Evolutionary conservation across 2,797 vertebrate species (phyloP).

Genomic region (Scleropages formosus): DNA sequence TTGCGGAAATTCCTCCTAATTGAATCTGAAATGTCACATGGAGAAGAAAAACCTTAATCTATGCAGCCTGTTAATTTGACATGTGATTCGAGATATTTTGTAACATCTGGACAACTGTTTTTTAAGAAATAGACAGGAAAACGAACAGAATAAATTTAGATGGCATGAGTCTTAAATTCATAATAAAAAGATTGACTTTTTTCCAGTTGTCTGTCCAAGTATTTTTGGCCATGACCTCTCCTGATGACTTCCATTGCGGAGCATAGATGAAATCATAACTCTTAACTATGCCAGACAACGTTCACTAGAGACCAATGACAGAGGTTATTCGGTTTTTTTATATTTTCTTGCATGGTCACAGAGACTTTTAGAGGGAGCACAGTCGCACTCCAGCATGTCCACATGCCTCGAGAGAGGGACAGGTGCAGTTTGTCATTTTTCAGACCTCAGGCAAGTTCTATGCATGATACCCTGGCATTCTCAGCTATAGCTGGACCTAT

Average conservation of each 20-base stretch:
- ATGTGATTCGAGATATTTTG: conserved; percentile 51
- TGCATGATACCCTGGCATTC: no score
- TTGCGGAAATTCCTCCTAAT: not conserved
- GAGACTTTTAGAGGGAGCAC: not conserved
- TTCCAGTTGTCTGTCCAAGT: conserved; percentile 49
- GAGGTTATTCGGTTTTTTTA: conserved; percentile 1
- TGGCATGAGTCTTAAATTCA: conserved; percentile 41
- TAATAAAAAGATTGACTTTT: conserved; percentile 47
- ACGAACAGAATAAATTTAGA: conserved; percentile 50
- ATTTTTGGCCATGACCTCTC: conserved; percentile 36
- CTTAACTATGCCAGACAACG: conserved; percentile 11
- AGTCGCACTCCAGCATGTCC: conserved; percentile 4
- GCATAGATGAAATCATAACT: conserved; percentile 9
- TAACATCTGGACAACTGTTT: conserved; percentile 50
- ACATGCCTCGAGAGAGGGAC: not conserved
- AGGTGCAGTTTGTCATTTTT: conserved; percentile 7
- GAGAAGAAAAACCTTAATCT: not conserved
- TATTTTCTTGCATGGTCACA: conserved; percentile 8
- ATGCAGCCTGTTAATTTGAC: conserved; percentile 32
- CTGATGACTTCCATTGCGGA: conserved; percentile 26
- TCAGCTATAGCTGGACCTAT: no score
- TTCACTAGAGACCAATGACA: conserved; percentile 4
- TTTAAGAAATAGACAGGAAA: conserved; percentile 46
- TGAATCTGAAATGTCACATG: not conserved
- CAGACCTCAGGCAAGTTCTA: not conserved